phyloP scores from a whole-genome alignment of 2,797 vertebrate genomes.

The Esox lucius region DNA sequence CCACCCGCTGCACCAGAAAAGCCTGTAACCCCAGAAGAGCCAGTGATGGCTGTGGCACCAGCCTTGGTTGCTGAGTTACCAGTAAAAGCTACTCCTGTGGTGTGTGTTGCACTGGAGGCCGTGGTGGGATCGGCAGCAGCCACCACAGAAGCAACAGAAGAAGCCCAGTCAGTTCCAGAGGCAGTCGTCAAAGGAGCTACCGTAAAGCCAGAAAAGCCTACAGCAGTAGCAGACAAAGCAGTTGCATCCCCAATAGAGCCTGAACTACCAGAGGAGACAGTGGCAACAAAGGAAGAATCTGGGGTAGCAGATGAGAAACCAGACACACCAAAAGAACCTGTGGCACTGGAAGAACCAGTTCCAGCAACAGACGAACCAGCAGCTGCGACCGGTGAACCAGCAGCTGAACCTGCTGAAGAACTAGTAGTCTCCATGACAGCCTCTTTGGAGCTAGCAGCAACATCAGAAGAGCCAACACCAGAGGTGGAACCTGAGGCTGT shows the following conservation, averaged over 20 bases:
- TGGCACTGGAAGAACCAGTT: slow-evolving; percentile 2
- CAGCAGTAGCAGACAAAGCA: slow-evolving; percentile 6
- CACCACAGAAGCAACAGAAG: not conserved
- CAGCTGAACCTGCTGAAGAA: not conserved
- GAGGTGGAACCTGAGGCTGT: slow-evolving; percentile 29
- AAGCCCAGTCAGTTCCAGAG: not conserved
- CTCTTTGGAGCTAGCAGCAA: not conserved
- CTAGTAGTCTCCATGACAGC: not conserved
- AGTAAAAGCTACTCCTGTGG: not conserved
- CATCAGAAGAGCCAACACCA: slow-evolving; percentile 25
- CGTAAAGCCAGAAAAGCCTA: not conserved
- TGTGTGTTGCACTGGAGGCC: not conserved
- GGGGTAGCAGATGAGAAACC: not conserved
- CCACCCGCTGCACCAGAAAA: not conserved
- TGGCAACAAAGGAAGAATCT: not conserved
- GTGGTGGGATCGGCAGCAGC: not conserved
- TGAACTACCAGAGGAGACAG: slow-evolving; percentile 2
- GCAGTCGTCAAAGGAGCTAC: too few relatives aligned
- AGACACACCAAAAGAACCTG: not conserved
- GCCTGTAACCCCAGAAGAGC: not conserved
- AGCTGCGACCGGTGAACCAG: not conserved
- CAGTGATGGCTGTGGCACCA: not conserved
- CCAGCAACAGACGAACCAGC: not conserved
- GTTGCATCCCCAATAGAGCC: not conserved
- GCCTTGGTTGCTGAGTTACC: not conserved